phyloP scores from a whole-genome alignment of 1,140 invertebrate genomes.

The Colletes latitarsis region DNA sequence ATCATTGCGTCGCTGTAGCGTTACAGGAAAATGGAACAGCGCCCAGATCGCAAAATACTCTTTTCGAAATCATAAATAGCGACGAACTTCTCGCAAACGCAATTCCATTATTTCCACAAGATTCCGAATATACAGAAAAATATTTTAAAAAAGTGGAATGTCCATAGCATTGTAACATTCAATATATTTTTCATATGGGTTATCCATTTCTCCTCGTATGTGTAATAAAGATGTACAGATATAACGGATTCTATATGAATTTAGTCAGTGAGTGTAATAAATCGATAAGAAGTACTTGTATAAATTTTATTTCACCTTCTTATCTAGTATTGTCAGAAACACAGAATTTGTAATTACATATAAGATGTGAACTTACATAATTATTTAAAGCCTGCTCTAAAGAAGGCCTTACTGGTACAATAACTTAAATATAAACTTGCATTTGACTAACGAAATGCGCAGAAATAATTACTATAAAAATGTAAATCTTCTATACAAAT shows the following conservation, averaged over 20 bases:
- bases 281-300: slow-evolving; percentile 32
- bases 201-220: background rate
- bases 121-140: slow-evolving; percentile 81
- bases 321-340: background rate
- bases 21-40: slow-evolving; percentile 66
- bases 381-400: no score
- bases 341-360: no score
- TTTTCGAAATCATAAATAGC: slow-evolving; percentile 81
- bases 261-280: slow-evolving; percentile 34
- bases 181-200: slow-evolving; percentile 1
- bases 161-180: slow-evolving; percentile 41
- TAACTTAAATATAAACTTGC: no score
- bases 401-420: no score
- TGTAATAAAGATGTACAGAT: slow-evolving; percentile 40
- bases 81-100: slow-evolving; percentile 82
- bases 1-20: slow-evolving; percentile 92
- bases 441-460: no score
- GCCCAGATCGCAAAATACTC: slow-evolving; percentile 35
- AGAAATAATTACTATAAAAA: no score
- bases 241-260: slow-evolving; percentile 17
- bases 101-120: slow-evolving; percentile 80
- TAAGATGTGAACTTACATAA: no score
- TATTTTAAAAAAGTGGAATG: slow-evolving; percentile 81
- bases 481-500: background rate
- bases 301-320: slow-evolving; percentile 34